Conservation (phyloP, 37 sponge, comb jelly and placozoan species). For the Halichondria panicea region DNA sequence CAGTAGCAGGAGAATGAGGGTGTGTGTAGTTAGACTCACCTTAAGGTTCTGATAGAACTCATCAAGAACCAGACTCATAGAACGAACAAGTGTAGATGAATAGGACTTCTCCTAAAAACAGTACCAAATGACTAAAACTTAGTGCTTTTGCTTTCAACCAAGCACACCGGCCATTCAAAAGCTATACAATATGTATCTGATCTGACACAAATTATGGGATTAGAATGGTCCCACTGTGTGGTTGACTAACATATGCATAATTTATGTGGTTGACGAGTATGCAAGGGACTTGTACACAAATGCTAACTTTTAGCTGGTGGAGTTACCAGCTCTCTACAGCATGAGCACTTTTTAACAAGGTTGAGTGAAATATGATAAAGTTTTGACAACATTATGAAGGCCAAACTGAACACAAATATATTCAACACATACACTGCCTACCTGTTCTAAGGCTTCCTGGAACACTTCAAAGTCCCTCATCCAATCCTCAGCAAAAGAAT, state of each 20-base stretch:
- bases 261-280: too few relatives aligned
- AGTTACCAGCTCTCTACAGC: too few relatives aligned
- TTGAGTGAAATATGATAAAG: too few relatives aligned
- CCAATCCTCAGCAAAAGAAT: constrained; percentile 94
- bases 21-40: constrained; percentile 32
- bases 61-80: constrained; percentile 98
- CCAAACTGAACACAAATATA: too few relatives aligned
- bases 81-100: constrained; percentile 76
- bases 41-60: constrained; percentile 90
- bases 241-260: too few relatives aligned
- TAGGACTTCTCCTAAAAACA: constrained; percentile 75
- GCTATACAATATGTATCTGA: neutral
- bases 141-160: too few relatives aligned
- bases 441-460: constrained; percentile 83
- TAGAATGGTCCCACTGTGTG: neutral
- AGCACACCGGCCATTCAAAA: neutral
- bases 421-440: too few relatives aligned
- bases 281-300: too few relatives aligned
- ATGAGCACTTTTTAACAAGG: too few relatives aligned
- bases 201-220: neutral
- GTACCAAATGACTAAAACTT: too few relatives aligned
- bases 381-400: too few relatives aligned
- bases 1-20: neutral
- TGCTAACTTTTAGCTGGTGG: too few relatives aligned
- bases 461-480: constrained; percentile 95